Conservation (phyloP, 1,140 invertebrate genomes). For the Schlechtendalia chinensis region DNA sequence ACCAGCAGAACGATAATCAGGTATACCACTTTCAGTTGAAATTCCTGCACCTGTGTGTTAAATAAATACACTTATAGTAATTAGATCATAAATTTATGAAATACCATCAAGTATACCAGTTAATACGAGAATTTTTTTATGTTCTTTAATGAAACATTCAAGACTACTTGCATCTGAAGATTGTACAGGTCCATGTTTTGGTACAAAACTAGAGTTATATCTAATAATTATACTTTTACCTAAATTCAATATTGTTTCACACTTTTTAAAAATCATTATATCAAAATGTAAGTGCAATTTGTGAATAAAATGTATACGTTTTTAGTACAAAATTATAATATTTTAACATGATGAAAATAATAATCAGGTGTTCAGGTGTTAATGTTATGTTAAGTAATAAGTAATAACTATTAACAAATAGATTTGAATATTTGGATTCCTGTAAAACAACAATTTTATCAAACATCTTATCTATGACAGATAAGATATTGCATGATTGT, state of each 20-base stretch:
- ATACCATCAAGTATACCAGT: conserved; percentile 58
- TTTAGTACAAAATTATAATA: too few relatives aligned
- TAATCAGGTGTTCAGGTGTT: background rate
- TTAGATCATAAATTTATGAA: background rate
- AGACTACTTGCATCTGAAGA: conserved; percentile 65
- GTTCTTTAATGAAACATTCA: conserved; percentile 63
- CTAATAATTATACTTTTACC: background rate
- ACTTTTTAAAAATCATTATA: background rate
- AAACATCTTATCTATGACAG: too few relatives aligned
- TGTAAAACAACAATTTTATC: too few relatives aligned
- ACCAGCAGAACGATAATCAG: conserved; percentile 88
- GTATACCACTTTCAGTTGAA: conserved; percentile 92
- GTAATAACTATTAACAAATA: too few relatives aligned
- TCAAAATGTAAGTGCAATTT: background rate
- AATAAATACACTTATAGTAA: background rate
- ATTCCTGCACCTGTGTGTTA: conserved; percentile 75
- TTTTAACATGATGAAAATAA: background rate
- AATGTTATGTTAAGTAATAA: too few relatives aligned
- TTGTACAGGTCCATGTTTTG: conserved; percentile 67
- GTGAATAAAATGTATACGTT: background rate
- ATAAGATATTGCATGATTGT: too few relatives aligned
- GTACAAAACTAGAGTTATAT: conserved; percentile 62
- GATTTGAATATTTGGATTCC: too few relatives aligned
- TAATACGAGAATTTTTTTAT: conserved; percentile 69
- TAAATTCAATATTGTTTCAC: background rate